phyloP scores from a whole-genome alignment of 2,888 invertebrate genomes.

The Cantharis lateralis region DNA sequence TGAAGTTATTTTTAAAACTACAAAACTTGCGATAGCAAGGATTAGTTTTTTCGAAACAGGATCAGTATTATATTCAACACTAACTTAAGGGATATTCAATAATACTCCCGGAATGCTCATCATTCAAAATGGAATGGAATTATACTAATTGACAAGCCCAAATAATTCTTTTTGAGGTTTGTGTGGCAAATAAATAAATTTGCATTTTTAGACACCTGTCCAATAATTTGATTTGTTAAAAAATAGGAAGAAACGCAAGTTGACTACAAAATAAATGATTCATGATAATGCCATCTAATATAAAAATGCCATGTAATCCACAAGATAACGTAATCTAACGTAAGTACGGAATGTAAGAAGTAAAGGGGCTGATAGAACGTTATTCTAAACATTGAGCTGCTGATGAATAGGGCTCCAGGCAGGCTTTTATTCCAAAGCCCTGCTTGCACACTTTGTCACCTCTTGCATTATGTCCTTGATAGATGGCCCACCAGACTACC shows the following conservation, averaged over 20 bases:
- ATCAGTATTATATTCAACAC: not conserved
- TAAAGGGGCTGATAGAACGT: slow-evolving; percentile 44
- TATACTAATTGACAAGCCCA: not conserved
- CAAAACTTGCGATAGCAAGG: not conserved
- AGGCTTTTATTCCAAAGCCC: slow-evolving; percentile 48
- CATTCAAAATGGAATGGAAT: not conserved
- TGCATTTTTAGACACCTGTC: not conserved
- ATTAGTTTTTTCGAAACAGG: not conserved
- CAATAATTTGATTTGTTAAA: not conserved
- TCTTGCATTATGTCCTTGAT: slow-evolving; percentile 53
- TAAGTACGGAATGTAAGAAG: slow-evolving; percentile 42
- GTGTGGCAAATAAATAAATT: not conserved
- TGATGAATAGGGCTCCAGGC: slow-evolving; percentile 52
- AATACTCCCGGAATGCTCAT: not conserved
- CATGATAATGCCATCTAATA: slow-evolving; percentile 22
- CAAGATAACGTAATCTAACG: slow-evolving; percentile 46
- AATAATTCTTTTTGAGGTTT: not conserved
- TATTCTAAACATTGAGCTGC: slow-evolving; percentile 48
- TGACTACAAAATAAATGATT: slow-evolving; percentile 13
- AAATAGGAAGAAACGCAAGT: not conserved
- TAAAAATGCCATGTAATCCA: slow-evolving; percentile 39
- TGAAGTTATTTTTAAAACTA: slow-evolving; percentile 9
- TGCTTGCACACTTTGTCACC: slow-evolving; percentile 54
- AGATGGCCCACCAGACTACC: slow-evolving; percentile 48
- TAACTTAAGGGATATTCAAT: not conserved